Percentiles rank a stretch among this genome's conserved stretches.
These are phyloP conservation scores for Archips crataeganus DNA, from an alignment of 2,888 invertebrate genomes.

Conservation along the genomic window DNA sequence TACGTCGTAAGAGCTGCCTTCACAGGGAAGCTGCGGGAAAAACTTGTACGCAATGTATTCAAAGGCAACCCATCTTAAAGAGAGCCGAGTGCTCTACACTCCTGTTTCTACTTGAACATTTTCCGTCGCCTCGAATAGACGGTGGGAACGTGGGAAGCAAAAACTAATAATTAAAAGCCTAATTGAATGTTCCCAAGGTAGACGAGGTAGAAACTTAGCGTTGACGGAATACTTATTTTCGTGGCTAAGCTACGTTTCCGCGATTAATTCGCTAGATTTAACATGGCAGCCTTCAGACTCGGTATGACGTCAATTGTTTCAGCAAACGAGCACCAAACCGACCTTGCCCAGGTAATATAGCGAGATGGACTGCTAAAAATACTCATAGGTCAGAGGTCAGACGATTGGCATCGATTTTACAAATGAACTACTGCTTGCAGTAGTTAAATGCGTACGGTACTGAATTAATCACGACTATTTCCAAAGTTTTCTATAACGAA, in stretches of 20 bases:
- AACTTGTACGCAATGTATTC: constrained; percentile 56
- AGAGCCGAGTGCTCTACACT: constrained; percentile 46
- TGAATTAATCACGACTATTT: constrained; percentile 22
- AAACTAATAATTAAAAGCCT: constrained; percentile 30
- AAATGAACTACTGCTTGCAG: constrained; percentile 43
- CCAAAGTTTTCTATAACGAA: constrained; percentile 12
- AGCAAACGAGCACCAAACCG: constrained; percentile 73
- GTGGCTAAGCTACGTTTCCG: constrained; percentile 61
- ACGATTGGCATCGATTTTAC: constrained; percentile 49
- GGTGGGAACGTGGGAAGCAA: constrained; percentile 28
- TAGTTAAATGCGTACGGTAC: constrained; percentile 23
- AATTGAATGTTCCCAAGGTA: constrained; percentile 23
- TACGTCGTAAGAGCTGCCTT: constrained; percentile 52
- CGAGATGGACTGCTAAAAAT: constrained; percentile 75
- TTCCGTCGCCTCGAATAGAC: constrained; percentile 40
- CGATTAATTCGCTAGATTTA: constrained; percentile 70
- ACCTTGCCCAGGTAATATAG: constrained; percentile 68
- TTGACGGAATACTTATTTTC: constrained; percentile 49
- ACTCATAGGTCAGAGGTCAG: constrained; percentile 77
- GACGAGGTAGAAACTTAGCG: constrained; percentile 35
- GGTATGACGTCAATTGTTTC: constrained; percentile 82
- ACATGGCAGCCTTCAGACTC: constrained; percentile 67
- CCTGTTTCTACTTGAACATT: constrained; percentile 46
- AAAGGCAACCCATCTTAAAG: constrained; percentile 57
- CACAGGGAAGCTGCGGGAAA: constrained; percentile 54